Conservation (phyloP, 2,888 invertebrate genomes). For the Cynaeus angustus region DNA sequence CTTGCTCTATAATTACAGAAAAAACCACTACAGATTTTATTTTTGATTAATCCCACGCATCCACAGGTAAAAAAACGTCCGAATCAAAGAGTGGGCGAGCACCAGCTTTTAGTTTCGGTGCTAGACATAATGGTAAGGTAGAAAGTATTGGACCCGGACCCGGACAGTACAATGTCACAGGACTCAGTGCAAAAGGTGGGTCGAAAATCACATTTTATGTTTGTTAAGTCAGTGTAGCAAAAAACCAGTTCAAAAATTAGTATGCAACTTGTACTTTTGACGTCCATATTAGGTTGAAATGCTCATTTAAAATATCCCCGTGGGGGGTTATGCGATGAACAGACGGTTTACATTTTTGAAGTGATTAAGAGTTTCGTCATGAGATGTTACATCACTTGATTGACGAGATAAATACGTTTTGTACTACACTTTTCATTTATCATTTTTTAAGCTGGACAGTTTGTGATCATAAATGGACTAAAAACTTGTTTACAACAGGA, state of each 20-base stretch:
- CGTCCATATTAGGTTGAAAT: no score
- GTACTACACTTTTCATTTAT: no score
- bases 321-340: no score
- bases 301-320: no score
- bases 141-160: constrained; percentile 88
- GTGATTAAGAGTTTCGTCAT: no score
- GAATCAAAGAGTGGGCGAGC: constrained; percentile 86
- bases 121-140: constrained; percentile 74
- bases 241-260: neutral
- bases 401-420: no score
- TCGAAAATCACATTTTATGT: neutral
- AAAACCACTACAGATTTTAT: no score
- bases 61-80: constrained; percentile 81
- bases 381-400: no score
- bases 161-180: constrained; percentile 91
- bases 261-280: neutral
- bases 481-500: constrained; percentile 71
- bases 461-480: no score
- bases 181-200: constrained; percentile 87
- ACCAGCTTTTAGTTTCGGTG: constrained; percentile 89
- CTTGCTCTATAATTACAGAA: no score
- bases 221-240: neutral
- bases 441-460: neutral
- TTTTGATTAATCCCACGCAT: neutral
- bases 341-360: no score